phyloP scores from a whole-genome alignment of 92 coral and sea anemone genomes.

The Parazoanthus swiftii region DNA sequence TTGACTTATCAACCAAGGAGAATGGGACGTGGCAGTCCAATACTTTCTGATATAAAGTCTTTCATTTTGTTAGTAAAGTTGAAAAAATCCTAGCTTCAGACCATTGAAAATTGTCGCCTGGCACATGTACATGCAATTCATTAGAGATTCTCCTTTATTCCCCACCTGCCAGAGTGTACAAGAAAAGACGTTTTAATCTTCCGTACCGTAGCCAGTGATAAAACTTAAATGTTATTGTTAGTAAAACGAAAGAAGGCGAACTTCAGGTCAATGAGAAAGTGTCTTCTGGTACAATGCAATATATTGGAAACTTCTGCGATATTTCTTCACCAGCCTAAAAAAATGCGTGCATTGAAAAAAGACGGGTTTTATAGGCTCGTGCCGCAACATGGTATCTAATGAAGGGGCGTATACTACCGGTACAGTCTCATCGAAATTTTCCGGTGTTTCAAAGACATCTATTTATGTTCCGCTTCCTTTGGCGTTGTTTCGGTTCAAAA shows the following conservation, averaged over 20 bases:
- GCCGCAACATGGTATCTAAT: background rate
- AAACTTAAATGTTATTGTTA: background rate
- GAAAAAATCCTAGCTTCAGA: background rate
- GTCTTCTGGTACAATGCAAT: background rate
- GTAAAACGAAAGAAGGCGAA: background rate
- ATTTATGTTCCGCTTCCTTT: background rate
- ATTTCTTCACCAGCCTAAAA: background rate
- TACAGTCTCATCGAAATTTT: constrained; percentile 1
- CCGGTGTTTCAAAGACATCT: background rate
- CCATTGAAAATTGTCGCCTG: background rate
- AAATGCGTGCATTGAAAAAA: background rate
- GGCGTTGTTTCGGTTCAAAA: background rate
- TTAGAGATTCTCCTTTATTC: background rate
- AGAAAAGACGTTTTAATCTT: background rate
- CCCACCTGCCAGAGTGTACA: constrained; percentile 3
- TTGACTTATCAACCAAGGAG: background rate
- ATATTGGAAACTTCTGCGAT: background rate
- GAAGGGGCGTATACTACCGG: constrained; percentile 2
- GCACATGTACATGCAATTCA: background rate
- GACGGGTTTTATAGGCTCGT: background rate
- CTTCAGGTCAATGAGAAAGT: background rate
- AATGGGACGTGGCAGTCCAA: background rate
- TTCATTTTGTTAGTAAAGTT: background rate
- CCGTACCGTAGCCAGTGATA: background rate
- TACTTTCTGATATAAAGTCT: background rate